phyloP scores from a whole-genome alignment of 2,888 invertebrate species.

The Drosophila meridiana region DNA sequence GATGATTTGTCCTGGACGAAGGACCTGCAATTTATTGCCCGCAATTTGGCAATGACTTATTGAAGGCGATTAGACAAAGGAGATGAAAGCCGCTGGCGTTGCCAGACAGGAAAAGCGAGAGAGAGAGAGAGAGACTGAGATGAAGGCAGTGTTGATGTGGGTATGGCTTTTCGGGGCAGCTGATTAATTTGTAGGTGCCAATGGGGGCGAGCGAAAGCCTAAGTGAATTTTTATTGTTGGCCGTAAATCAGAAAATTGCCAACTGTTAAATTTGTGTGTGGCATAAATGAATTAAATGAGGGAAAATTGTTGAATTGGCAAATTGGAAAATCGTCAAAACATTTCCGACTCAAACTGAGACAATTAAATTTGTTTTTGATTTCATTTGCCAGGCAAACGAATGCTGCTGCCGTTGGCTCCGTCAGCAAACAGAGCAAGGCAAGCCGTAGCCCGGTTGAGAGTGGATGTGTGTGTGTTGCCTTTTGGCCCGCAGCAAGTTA shows the following conservation, averaged over 20 bases:
- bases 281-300: constrained; percentile 2
- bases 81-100: constrained; percentile 36
- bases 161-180: constrained; percentile 23
- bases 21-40: constrained; percentile 26
- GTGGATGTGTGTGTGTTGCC: constrained; percentile 13
- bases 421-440: constrained; percentile 40
- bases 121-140: not conserved
- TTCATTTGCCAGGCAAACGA: constrained; percentile 53
- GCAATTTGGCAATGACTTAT: constrained; percentile 66
- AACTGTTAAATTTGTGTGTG: constrained; percentile 14
- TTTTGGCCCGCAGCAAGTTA: constrained; percentile 39
- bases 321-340: constrained; percentile 32
- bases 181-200: constrained; percentile 77
- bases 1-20: constrained; percentile 2
- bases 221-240: constrained; percentile 73
- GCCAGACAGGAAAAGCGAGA: constrained; percentile 9
- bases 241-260: constrained; percentile 51
- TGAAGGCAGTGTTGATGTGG: constrained; percentile 30
- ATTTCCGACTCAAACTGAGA: constrained; percentile 37
- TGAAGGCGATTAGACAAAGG: constrained; percentile 60
- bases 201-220: constrained; percentile 28
- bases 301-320: constrained; percentile 15
- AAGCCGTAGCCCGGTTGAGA: not conserved
- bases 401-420: constrained; percentile 18
- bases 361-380: constrained; percentile 64